These are phyloP conservation scores for Halictus quadricinctus DNA, from an alignment of 2,888 invertebrate species.

Conservation along the genomic window DNA sequence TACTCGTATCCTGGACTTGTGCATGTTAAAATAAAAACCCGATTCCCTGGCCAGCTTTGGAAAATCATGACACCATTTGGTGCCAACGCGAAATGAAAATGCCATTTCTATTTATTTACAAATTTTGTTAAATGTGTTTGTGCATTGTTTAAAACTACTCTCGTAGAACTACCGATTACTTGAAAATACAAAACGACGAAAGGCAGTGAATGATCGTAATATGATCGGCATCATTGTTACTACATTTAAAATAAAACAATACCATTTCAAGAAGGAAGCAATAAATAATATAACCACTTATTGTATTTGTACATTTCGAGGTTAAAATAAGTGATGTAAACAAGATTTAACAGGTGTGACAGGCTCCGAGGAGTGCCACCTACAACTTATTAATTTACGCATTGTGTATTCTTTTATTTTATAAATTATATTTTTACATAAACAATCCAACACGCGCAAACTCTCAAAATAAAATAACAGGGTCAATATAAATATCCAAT, in stretches of 20 bases:
- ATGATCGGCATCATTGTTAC: slow-evolving; percentile 14
- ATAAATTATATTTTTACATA: neutral
- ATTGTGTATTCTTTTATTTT: neutral
- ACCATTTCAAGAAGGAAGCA: neutral
- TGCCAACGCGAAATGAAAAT: slow-evolving; percentile 78
- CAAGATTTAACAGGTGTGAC: slow-evolving; percentile 37
- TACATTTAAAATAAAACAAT: slow-evolving; percentile 1
- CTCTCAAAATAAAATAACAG: neutral
- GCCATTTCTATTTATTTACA: slow-evolving; percentile 73
- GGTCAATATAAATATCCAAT: neutral
- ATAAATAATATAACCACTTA: slow-evolving; percentile 19
- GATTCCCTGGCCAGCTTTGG: slow-evolving; percentile 87
- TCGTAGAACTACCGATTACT: slow-evolving; percentile 1
- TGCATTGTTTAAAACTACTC: slow-evolving; percentile 28
- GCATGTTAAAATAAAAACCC: slow-evolving; percentile 87
- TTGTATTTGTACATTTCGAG: slow-evolving; percentile 29
- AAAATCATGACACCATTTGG: slow-evolving; percentile 87
- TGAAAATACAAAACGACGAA: slow-evolving; percentile 26
- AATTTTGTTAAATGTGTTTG: slow-evolving; percentile 19
- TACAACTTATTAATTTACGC: neutral
- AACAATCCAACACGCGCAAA: neutral
- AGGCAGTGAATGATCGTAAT: neutral
- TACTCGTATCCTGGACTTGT: slow-evolving; percentile 84
- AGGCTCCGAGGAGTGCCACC: neutral
- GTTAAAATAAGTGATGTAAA: slow-evolving; percentile 44